Percentiles rank a stretch among this genome's conserved stretches.
These are phyloP conservation scores for Steromphala cineraria DNA, from an alignment of 2,888 invertebrate species.

Conservation along the genomic window DNA sequence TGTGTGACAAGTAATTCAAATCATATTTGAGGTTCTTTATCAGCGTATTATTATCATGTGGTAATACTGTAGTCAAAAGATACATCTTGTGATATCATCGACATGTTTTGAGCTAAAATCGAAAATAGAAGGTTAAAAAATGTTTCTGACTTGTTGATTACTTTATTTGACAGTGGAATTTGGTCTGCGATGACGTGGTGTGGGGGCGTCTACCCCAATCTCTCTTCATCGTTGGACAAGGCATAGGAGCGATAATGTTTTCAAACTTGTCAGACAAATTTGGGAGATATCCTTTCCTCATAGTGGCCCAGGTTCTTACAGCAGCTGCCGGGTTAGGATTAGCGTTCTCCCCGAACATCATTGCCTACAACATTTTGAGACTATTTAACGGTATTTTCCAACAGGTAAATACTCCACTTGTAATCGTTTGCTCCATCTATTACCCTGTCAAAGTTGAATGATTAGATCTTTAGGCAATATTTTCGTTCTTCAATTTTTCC, in stretches of 20 bases:
- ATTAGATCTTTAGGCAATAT: too few species aligned
- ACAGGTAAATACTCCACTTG: constrained; percentile 9
- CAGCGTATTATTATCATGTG: too few species aligned
- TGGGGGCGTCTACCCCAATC: background rate
- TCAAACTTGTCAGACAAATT: background rate
- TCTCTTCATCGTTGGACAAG: constrained; percentile 3
- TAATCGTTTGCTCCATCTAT: too few species aligned
- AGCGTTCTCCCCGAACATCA: background rate
- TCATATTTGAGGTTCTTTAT: too few species aligned
- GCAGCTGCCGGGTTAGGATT: background rate
- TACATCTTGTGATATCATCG: too few species aligned
- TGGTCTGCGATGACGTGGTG: background rate
- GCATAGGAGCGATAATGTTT: background rate
- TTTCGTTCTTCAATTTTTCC: too few species aligned
- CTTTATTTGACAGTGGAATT: background rate
- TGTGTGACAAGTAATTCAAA: too few species aligned
- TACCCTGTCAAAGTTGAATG: too few species aligned
- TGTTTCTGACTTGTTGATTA: too few species aligned
- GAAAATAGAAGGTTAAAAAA: too few species aligned
- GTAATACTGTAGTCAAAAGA: too few species aligned
- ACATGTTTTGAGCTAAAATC: too few species aligned
- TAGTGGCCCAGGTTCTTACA: background rate
- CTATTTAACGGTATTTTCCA: background rate
- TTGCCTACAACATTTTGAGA: background rate
- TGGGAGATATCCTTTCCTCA: background rate